Conservation (phyloP, 2,888 invertebrate species). For the Coelogynopora nodosa region DNA sequence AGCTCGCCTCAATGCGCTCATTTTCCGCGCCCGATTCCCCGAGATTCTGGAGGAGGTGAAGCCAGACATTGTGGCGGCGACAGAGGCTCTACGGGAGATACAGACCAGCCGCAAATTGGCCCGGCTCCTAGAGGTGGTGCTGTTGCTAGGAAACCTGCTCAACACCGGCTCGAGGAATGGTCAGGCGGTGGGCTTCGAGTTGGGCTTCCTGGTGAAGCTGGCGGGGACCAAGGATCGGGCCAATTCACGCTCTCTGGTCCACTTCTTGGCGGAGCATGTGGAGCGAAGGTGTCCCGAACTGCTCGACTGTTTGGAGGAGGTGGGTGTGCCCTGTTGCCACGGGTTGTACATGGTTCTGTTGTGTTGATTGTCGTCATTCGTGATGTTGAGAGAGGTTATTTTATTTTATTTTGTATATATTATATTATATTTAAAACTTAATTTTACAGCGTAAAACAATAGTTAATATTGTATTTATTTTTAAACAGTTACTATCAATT, state of each 20-base stretch:
- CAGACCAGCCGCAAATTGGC: slow-evolving; percentile 76
- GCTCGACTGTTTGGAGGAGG: slow-evolving; percentile 76
- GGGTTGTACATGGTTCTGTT: no score
- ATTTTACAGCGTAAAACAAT: no score
- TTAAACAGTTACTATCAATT: no score
- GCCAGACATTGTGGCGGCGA: slow-evolving; percentile 68
- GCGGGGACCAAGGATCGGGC: slow-evolving; percentile 75
- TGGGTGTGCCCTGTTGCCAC: no score
- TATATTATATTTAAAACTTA: no score
- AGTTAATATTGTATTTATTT: no score
- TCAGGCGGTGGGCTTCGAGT: slow-evolving; percentile 88
- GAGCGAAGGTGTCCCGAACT: slow-evolving; percentile 83
- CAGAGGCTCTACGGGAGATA: slow-evolving; percentile 43
- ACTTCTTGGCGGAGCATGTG: slow-evolving; percentile 81
- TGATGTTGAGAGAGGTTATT: no score
- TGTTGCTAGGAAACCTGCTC: slow-evolving; percentile 91
- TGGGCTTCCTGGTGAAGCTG: slow-evolving; percentile 74
- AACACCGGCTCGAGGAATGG: slow-evolving; percentile 89
- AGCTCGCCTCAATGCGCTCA: slow-evolving; percentile 79
- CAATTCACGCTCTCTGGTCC: slow-evolving; percentile 84
- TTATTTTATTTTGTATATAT: no score
- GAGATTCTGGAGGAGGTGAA: slow-evolving; percentile 83
- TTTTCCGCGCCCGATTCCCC: slow-evolving; percentile 79
- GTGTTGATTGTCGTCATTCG: no score
- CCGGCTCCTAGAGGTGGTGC: slow-evolving; percentile 79